Percentiles rank a stretch among this genome's conserved stretches.
Conservation (phyloP, 2,888 invertebrate species). For the Meandrusa payeni region DNA sequence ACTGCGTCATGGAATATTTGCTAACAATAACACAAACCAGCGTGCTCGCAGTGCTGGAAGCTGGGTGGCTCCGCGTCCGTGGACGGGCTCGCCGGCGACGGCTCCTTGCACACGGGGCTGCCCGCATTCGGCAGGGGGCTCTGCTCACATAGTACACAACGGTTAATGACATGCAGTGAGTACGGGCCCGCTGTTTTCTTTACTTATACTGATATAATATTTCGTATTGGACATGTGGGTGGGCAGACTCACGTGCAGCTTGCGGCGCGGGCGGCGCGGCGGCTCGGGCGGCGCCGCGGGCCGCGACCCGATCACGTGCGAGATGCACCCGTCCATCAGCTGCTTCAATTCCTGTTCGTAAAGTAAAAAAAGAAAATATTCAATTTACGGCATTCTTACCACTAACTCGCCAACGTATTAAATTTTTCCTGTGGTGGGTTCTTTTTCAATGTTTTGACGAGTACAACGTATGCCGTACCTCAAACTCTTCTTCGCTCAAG, state of each 20-base stretch:
- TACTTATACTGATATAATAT: too few species aligned
- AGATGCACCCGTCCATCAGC: slow-evolving; percentile 91
- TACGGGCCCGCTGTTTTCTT: too few species aligned
- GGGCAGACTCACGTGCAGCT: slow-evolving; percentile 46
- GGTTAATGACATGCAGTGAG: too few species aligned
- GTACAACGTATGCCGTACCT: too few species aligned
- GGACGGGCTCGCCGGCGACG: slow-evolving; percentile 26
- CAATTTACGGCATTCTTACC: too few species aligned
- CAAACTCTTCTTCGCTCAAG: slow-evolving; percentile 89
- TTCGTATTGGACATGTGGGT: too few species aligned
- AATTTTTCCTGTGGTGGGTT: too few species aligned
- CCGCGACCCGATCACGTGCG: slow-evolving; percentile 90
- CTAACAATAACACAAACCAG: not conserved
- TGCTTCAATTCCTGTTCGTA: slow-evolving; percentile 80
- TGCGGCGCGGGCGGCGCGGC: slow-evolving; percentile 32
- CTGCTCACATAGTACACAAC: slow-evolving; percentile 36
- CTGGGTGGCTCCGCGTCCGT: slow-evolving; percentile 67
- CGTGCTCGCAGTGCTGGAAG: slow-evolving; percentile 63
- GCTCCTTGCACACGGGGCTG: slow-evolving; percentile 28
- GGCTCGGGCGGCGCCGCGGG: slow-evolving; percentile 37
- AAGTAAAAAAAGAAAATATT: slow-evolving; percentile 4
- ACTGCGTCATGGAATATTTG: too few species aligned
- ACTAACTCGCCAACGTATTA: too few species aligned
- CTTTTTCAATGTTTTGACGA: too few species aligned
- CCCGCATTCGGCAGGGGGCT: slow-evolving; percentile 46